Conservation (phyloP, 1,140 invertebrate species). For the Odontomachus brunneus region DNA sequence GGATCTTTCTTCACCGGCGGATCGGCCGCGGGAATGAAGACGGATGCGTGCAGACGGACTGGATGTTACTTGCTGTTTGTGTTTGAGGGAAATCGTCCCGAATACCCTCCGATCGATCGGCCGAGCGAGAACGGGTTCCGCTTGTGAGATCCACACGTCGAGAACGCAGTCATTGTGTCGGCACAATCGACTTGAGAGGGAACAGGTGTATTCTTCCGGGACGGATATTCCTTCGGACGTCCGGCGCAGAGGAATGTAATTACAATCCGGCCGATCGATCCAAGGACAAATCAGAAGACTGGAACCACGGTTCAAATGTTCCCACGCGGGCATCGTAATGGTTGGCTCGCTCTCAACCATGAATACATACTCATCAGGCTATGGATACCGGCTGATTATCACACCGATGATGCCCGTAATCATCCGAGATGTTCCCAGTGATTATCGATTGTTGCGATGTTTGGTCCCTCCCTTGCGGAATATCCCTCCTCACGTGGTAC, state of each 20-base stretch:
- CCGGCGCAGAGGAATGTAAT: background rate
- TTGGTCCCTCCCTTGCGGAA: background rate
- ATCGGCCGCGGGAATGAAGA: conserved; percentile 31
- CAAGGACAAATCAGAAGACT: conserved; percentile 4
- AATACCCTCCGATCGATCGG: background rate
- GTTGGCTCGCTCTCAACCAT: background rate
- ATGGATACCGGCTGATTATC: conserved; percentile 10
- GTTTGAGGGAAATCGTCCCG: background rate
- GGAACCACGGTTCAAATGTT: conserved; percentile 23
- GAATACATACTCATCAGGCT: conserved; percentile 16
- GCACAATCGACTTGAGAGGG: background rate
- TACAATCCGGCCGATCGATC: background rate
- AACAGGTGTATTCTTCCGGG: background rate
- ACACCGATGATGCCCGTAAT: background rate
- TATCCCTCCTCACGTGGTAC: background rate
- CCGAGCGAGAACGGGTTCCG: background rate
- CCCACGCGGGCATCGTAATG: background rate
- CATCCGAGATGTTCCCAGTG: background rate
- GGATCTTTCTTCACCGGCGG: background rate
- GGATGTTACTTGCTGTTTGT: conserved; percentile 3
- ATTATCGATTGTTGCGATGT: conserved; percentile 1
- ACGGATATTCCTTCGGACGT: background rate
- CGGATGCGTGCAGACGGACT: background rate
- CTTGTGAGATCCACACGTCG: too few relatives aligned
- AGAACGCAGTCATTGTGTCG: background rate